Evolutionary conservation across 2,113 vertebrate genomes (phyloP).

Genomic region (Pleuronectes platessa): DNA sequence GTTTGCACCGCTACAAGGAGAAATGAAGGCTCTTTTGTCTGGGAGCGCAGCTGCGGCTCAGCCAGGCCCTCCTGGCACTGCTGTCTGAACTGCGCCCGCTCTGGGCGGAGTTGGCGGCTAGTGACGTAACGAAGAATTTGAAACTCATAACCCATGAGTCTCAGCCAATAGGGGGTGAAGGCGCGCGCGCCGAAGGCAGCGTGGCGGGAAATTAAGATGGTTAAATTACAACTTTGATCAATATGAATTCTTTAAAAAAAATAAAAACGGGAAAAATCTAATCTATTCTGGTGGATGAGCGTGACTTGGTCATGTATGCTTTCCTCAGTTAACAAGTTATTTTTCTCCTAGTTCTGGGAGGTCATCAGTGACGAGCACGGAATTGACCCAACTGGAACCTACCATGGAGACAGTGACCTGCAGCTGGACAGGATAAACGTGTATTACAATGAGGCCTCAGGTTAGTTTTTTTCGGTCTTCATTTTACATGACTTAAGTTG

Average conservation of each 20-base stretch:
- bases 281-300: not conserved
- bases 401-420: conserved; percentile 85
- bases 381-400: conserved; percentile 84
- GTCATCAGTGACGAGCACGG: conserved; percentile 86
- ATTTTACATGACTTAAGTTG: not conserved
- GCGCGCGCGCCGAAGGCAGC: conserved; percentile 47
- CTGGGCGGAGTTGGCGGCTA: conserved; percentile 47
- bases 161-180: conserved; percentile 58
- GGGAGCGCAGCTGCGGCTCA: not conserved
- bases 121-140: conserved; percentile 70
- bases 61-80: conserved; percentile 12
- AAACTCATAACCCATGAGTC: conserved; percentile 51
- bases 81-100: conserved; percentile 15
- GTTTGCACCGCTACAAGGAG: not conserved
- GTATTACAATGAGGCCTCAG: conserved; percentile 93
- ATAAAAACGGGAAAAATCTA: too few species aligned
- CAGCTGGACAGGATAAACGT: conserved; percentile 96
- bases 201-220: conserved; percentile 8
- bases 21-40: not conserved
- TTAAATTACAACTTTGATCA: too few species aligned
- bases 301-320: not conserved
- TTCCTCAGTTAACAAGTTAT: not conserved
- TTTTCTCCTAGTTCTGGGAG: conserved; percentile 81
- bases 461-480: conserved; percentile 55
- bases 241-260: too few species aligned